Evolutionary conservation across 2,113 vertebrate genomes (phyloP).

Genomic region (Melierax canorus): DNA sequence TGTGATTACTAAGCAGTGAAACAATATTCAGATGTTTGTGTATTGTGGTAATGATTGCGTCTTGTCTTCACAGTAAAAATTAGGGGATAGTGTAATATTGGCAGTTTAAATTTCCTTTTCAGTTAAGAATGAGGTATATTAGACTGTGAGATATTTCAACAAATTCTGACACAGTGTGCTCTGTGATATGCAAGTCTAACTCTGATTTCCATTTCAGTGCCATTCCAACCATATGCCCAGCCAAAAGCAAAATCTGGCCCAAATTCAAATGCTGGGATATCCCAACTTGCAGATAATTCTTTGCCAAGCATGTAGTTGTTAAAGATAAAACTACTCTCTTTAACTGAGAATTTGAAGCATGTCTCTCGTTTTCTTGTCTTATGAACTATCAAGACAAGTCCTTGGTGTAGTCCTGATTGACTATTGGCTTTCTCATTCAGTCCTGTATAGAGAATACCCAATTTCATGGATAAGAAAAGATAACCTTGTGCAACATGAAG

Average conservation of each 20-base stretch:
- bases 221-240: background rate
- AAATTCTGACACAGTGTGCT: background rate
- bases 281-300: background rate
- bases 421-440: background rate
- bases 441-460: background rate
- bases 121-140: background rate
- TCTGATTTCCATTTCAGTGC: background rate
- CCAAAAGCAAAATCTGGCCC: background rate
- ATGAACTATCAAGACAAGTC: background rate
- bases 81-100: background rate
- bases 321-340: background rate
- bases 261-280: background rate
- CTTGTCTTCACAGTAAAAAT: background rate
- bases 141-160: background rate
- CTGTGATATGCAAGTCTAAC: background rate
- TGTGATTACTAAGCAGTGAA: background rate
- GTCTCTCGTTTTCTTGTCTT: background rate
- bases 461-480: background rate
- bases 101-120: background rate
- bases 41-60: background rate
- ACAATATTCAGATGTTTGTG: background rate
- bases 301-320: background rate
- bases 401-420: background rate
- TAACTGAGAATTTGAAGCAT: background rate
- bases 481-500: background rate